A percentile compares a stretch with the other conserved stretches of the same genome.
phyloP scores from a whole-genome alignment of 2,113 vertebrate species.

The western clawed frog (Xenopus tropicalis) region DNA sequence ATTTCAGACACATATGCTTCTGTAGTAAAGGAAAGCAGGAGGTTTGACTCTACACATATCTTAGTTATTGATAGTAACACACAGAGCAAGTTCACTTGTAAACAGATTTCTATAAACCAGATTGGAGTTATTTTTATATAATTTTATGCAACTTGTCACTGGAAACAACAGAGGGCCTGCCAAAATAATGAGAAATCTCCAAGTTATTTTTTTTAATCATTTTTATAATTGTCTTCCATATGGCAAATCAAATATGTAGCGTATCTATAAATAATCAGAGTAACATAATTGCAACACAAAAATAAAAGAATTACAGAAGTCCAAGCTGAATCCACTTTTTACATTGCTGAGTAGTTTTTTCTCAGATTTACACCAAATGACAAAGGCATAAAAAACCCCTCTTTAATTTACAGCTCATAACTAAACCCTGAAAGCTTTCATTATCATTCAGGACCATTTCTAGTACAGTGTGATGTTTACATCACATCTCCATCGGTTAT shows the following conservation, averaged over 20 bases:
- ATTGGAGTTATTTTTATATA: constrained; percentile 22
- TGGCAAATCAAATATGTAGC: constrained; percentile 6
- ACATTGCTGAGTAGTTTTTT: neutral
- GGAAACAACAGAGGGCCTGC: constrained; percentile 17
- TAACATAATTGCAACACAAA: neutral
- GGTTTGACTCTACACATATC: neutral
- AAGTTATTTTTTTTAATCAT: constrained; percentile 23
- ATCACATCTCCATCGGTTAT: too few species aligned
- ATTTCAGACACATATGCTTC: neutral
- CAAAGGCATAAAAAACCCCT: neutral
- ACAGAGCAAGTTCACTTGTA: constrained; percentile 7
- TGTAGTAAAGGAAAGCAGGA: neutral
- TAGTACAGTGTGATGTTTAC: too few species aligned
- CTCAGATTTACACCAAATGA: neutral
- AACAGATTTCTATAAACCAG: constrained; percentile 15
- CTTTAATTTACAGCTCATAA: too few species aligned
- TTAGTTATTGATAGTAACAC: constrained; percentile 9
- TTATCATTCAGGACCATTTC: too few species aligned
- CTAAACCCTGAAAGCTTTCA: too few species aligned
- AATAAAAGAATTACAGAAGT: neutral
- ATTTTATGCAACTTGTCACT: constrained; percentile 18
- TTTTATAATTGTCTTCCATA: constrained; percentile 25
- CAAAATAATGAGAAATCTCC: constrained; percentile 8
- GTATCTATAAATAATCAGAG: constrained; percentile 11
- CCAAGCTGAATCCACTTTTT: neutral